Base-by-base conservation (phyloP, 2,888 invertebrate species). In the Hoplodrina blanda region DNA sequence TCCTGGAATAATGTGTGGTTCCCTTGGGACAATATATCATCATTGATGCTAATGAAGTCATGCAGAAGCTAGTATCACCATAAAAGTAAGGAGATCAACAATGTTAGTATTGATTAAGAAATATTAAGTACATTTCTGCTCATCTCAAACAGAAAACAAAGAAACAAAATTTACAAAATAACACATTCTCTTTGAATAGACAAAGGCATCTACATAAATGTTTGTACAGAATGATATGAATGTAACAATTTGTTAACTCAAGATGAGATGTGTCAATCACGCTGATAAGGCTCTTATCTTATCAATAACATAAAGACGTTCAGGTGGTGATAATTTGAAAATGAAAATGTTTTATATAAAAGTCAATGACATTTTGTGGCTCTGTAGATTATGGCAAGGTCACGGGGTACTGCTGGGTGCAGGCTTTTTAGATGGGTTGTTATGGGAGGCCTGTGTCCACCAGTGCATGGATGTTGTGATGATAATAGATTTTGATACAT, bases 251-350 rank as follows among this genome's bases (percentile, higher is more conserved):
- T 66, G 63, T 54, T 62, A 80, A 60, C 57, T 66, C 60, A 63
- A 62, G 67, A 62, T 59, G 49, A 69, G 77, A 68, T 53, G 65
- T 81, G 81, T 63, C 80, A 81, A 78, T 80, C 74, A 63, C 41
- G 20, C 56, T 71, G 80, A 81, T 80, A 80, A 64, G 15, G 20
- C 20, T 19, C 53, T 63, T 64, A 61, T 74, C 65, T 77, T 81
- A 80, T 80, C 80, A 67, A 10, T 20, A 52, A 25, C 55, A 55
- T 55, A n/a, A n/a, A 73, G 61, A 59, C 46, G 19, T 57, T 30
- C 19, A 69, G 53, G 37, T 60, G 46, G 44, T 44, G 50, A 65
- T 52, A 62, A 66, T 76, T 71, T 57, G 52, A 25, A 15, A 61
- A 20, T 46, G 20, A 44, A 55, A 30, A 61, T 50, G 25, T 52